A percentile compares a stretch with the other conserved stretches of the same genome.
These are phyloP conservation scores for Meda fulgida DNA, from an alignment of 2,797 vertebrate genomes.

Conservation along the genomic window DNA sequence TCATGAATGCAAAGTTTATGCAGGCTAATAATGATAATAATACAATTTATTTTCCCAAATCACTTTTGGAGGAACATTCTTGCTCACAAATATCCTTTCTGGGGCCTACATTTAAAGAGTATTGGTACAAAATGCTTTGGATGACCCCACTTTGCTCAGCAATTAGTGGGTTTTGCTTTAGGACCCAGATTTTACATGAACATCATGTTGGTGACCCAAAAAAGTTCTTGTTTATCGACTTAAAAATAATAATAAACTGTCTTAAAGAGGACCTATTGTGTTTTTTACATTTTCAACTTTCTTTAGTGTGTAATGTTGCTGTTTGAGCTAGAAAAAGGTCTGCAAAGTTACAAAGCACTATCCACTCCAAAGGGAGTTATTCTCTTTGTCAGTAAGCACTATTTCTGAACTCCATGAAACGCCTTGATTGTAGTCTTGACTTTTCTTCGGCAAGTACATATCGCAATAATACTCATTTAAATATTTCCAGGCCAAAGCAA, in stretches of 20 bases:
- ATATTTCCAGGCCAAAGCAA: not conserved
- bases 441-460: not conserved
- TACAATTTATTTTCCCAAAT: not conserved
- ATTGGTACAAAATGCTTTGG: not conserved
- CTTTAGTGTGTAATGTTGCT: not conserved
- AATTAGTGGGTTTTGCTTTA: not conserved
- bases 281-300: too few relatives aligned
- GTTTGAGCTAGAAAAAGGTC: not conserved
- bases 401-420: too few relatives aligned
- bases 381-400: not conserved
- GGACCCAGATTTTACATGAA: not conserved
- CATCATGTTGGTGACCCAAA: not conserved
- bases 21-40: not conserved
- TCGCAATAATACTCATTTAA: too few relatives aligned
- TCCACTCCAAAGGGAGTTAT: too few relatives aligned
- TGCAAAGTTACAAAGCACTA: too few relatives aligned
- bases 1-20: not conserved
- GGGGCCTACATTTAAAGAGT: not conserved
- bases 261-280: too few relatives aligned
- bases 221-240: too few relatives aligned
- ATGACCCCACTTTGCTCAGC: not conserved
- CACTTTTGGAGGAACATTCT: not conserved
- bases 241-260: too few relatives aligned
- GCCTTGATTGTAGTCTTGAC: not conserved
- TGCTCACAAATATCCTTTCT: not conserved